A percentile compares a stretch with the other conserved stretches of the same genome.
Conservation (phyloP, 2,113 vertebrate genomes). For the Thalassarche chlororhynchos region DNA sequence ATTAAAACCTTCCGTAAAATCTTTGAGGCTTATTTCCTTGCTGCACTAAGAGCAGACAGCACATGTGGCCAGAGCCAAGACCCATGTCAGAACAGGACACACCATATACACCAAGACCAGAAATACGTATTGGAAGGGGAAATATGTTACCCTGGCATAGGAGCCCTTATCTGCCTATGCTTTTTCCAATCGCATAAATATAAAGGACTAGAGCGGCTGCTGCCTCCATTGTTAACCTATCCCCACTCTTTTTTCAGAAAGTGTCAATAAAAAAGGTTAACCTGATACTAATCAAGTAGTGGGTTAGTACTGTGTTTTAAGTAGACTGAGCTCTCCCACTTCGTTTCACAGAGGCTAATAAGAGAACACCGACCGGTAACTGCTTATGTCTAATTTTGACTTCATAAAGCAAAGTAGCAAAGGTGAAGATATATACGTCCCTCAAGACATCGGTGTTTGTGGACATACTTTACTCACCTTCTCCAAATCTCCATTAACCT, state of each 20-base stretch:
- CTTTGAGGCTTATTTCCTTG: not conserved
- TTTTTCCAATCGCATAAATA: not conserved
- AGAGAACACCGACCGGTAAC: not conserved
- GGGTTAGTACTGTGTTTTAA: not conserved
- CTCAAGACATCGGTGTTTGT: not conserved
- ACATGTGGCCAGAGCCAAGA: not conserved
- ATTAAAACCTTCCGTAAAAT: not conserved
- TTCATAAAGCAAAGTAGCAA: not conserved
- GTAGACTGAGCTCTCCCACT: not conserved
- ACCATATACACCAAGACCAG: not conserved
- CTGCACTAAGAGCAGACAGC: not conserved
- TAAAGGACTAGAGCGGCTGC: not conserved
- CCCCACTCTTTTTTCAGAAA: not conserved
- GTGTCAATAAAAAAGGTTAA: not conserved
- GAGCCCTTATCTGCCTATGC: not conserved
- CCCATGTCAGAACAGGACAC: not conserved
- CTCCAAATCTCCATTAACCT: conserved; percentile 36
- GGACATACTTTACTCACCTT: not conserved
- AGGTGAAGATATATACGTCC: not conserved
- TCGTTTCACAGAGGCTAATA: not conserved
- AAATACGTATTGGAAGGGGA: not conserved
- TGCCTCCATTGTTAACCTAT: not conserved
- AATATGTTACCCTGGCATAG: not conserved
- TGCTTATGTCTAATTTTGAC: not conserved
- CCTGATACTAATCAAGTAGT: not conserved